Evolutionary conservation across 1,140 invertebrate genomes (phyloP).

Genomic region (Gerris buenoi): DNA sequence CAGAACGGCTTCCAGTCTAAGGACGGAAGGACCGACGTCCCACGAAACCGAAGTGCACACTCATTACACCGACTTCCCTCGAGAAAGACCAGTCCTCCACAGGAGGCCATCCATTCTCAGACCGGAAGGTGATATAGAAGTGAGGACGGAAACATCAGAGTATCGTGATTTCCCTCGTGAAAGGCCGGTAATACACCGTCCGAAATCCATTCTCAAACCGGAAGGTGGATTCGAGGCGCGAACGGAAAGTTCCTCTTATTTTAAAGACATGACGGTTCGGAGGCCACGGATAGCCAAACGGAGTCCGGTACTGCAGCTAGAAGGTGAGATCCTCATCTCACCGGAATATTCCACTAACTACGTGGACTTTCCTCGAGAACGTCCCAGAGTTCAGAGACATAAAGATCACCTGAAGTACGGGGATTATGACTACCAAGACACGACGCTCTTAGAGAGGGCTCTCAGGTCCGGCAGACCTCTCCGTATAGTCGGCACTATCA

Average conservation of each 20-base stretch:
- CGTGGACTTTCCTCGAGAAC: constrained; percentile 11
- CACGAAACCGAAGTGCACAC: constrained; percentile 13
- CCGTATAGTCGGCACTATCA: constrained; percentile 9
- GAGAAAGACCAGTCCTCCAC: constrained; percentile 9
- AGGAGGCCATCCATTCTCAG: constrained; percentile 12
- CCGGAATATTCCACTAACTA: constrained; percentile 12
- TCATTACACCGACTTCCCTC: constrained; percentile 13
- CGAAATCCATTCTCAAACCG: constrained; percentile 13
- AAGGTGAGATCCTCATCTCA: constrained; percentile 14
- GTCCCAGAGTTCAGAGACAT: constrained; percentile 9
- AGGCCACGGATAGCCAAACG: constrained; percentile 4
- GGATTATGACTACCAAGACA: background rate
- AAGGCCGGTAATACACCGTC: constrained; percentile 9
- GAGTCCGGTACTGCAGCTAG: constrained; percentile 10
- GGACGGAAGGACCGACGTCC: constrained; percentile 17
- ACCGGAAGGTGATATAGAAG: constrained; percentile 18
- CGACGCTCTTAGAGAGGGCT: background rate
- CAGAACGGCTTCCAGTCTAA: constrained; percentile 15
- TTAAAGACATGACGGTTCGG: constrained; percentile 10
- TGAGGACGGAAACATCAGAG: constrained; percentile 10
- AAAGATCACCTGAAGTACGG: constrained; percentile 6
- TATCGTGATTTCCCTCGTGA: constrained; percentile 14
- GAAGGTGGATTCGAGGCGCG: constrained; percentile 17
- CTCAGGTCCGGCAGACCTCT: background rate
- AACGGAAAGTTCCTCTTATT: constrained; percentile 6